phyloP scores from a whole-genome alignment of 2,113 vertebrate species.

The Ctenodactylus gundi region DNA sequence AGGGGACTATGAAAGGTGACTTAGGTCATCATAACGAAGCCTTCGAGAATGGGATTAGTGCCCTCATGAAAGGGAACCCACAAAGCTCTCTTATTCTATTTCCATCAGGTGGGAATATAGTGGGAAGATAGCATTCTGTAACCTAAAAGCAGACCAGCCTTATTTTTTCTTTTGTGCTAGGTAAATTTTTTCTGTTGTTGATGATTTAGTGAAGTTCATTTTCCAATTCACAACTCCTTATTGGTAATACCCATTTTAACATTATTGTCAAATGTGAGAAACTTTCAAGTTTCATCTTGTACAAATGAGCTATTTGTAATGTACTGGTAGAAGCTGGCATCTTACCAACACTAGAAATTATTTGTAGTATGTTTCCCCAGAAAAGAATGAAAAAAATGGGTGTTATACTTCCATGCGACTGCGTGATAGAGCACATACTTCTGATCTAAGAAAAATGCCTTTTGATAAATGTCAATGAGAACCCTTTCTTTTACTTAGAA shows the following conservation, averaged over 20 bases:
- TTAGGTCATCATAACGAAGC: not conserved
- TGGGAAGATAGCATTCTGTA: not conserved
- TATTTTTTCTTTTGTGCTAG: not conserved
- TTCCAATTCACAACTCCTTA: not conserved
- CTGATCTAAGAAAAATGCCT: not conserved
- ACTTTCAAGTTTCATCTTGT: not conserved
- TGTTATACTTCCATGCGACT: not conserved
- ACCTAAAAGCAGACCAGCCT: not conserved
- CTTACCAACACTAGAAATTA: not conserved
- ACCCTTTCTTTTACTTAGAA: not conserved
- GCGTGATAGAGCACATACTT: not conserved
- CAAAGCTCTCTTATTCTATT: not conserved
- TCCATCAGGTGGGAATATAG: not conserved
- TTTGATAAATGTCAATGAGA: not conserved
- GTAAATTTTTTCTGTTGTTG: not conserved
- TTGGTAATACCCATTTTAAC: not conserved
- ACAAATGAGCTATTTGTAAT: not conserved
- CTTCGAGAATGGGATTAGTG: not conserved
- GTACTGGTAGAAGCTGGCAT: not conserved
- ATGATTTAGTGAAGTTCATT: not conserved
- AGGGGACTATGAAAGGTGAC: not conserved
- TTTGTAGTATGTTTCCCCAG: not conserved
- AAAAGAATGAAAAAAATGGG: not conserved
- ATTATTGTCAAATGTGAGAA: not conserved
- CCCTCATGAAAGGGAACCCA: not conserved